Evolutionary conservation across 2,888 invertebrate genomes (phyloP), one percentile per base, ranked within the genome.

Genomic region (Cetonia aurata): DNA sequence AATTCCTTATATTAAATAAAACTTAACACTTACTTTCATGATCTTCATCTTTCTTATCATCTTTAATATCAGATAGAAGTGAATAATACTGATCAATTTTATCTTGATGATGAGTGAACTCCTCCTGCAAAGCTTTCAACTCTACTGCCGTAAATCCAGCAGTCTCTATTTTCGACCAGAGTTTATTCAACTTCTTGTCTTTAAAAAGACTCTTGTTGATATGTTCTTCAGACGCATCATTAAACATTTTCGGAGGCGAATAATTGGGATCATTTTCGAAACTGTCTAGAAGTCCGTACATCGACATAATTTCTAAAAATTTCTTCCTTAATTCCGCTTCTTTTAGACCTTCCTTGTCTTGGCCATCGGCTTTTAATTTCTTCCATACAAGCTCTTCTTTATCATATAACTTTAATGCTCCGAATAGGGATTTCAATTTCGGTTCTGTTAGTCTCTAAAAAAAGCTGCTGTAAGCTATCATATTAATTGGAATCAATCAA

Each of bases 71-170:
- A 75, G 90, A 88, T 65, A 96, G 86, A 70, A 97, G 83, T 52
- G 91, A 89, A 82, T 95, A 93, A 81, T 96, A 97, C 80, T 97
- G 92, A 82, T 96, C 94, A 60, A 97, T 90, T 85, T 96, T 97
- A 76, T 96, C 93, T 82, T 97, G 96, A 80, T 98, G 96, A 82
- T 97, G 96, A 17, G 86, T 85, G 80, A 98, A 96, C 84, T 98
- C 98, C 82, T 96, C 94, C 80, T 92, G 93, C 13, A 98, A 83
- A 0, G 94, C 90, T 71, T 90, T 86, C 53, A 98, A 82, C 84
- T 98, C 96, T 75, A 93, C 92, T 72, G 90, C 89, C 19, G 92
- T 92, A 80, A 96, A 96, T n/a, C 96, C 96, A 31, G 94, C 91
- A 25, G 88, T 85, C 85, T 95, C 94, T 0, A 96, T 97, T 82